Conservation (phyloP, 2,113 vertebrate species). For the Suricata suricatta region DNA sequence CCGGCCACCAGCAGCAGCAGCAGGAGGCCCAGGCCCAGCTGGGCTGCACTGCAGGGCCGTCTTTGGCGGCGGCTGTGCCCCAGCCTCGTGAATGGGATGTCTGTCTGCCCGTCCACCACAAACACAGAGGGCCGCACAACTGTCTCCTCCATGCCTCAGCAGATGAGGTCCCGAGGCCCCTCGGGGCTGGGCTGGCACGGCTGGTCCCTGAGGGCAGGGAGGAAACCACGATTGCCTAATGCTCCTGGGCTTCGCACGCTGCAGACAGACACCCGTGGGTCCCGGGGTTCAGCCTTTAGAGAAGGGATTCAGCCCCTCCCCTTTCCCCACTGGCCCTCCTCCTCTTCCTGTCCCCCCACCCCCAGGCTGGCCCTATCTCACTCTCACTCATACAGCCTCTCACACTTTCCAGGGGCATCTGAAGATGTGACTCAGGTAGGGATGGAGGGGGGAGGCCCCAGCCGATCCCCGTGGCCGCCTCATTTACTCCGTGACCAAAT, state of each 20-base stretch:
- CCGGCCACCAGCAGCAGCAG: slow-evolving; percentile 80
- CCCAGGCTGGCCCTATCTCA: neutral
- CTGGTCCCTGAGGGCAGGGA: neutral
- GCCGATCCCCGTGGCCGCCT: neutral
- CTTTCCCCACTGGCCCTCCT: neutral
- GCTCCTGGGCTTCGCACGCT: neutral
- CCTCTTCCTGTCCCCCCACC: slow-evolving; percentile 50
- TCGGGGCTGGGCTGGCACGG: neutral
- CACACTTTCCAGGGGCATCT: slow-evolving; percentile 60
- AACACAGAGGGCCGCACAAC: slow-evolving; percentile 80
- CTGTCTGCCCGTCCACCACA: slow-evolving; percentile 82
- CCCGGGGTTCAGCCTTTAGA: slow-evolving; percentile 7
- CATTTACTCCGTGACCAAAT: no score
- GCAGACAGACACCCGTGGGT: neutral
- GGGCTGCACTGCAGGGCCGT: neutral
- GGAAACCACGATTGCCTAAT: slow-evolving; percentile 75
- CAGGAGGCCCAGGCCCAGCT: slow-evolving; percentile 80
- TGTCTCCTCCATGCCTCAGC: slow-evolving; percentile 68
- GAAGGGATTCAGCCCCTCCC: slow-evolving; percentile 55
- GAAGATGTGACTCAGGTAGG: neutral
- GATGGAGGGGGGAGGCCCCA: neutral
- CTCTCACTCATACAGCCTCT: slow-evolving; percentile 11
- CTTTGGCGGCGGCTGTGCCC: neutral
- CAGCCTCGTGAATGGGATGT: slow-evolving; percentile 72
- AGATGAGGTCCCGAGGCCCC: neutral